Percentiles rank a stretch among this genome's conserved stretches.
phyloP scores from a whole-genome alignment of 2,113 vertebrate species.

The Syngnathus floridae region DNA sequence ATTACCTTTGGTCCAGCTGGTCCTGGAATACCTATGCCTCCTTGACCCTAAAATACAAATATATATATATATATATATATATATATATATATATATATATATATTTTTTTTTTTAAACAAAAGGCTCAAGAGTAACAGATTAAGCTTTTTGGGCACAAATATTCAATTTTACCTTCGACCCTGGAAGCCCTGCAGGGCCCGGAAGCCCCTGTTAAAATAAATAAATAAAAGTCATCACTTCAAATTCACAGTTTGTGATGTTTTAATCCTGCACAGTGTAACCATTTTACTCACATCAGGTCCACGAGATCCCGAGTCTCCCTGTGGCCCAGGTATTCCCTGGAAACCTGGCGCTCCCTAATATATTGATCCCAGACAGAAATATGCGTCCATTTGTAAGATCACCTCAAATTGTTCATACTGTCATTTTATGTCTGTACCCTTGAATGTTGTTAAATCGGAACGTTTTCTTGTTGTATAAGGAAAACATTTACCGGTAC shows the following conservation, averaged over 20 bases:
- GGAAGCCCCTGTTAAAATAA: conserved; percentile 33
- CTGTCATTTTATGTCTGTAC: neutral
- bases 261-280: neutral
- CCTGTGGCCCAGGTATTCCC: conserved; percentile 27
- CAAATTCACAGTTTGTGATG: neutral
- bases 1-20: conserved; percentile 50
- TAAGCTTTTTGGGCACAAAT: neutral
- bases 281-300: conserved; percentile 24
- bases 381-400: neutral
- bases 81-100: neutral
- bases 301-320: conserved; percentile 30
- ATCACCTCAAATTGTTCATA: neutral
- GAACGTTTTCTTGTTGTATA: no score
- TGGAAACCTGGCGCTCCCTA: conserved; percentile 36
- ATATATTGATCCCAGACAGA: neutral
- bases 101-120: no score
- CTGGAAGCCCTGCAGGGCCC: conserved; percentile 35
- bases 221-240: conserved; percentile 1
- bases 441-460: neutral
- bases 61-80: neutral
- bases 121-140: neutral
- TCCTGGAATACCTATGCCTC: conserved; percentile 40
- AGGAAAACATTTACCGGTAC: conserved; percentile 26
- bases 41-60: conserved; percentile 53
- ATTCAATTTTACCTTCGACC: conserved; percentile 45